These are phyloP conservation scores for Otus sunia DNA, from an alignment of 2,113 vertebrate genomes.

Conservation along the genomic window DNA sequence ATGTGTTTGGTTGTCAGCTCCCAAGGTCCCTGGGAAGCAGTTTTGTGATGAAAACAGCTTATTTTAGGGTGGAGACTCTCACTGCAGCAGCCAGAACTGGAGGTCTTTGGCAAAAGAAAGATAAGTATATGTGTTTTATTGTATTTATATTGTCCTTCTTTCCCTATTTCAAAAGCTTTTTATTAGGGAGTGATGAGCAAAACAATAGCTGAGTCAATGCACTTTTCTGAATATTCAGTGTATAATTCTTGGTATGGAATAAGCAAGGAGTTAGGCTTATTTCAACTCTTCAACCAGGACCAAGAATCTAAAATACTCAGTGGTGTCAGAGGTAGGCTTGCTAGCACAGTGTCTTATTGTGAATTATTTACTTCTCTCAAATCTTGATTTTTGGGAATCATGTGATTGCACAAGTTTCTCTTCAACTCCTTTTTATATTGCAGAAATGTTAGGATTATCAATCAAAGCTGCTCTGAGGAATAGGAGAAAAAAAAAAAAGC, in stretches of 20 bases:
- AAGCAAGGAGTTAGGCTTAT: background rate
- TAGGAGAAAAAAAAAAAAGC: background rate
- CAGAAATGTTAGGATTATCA: background rate
- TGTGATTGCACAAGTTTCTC: background rate
- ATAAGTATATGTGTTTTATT: rapidly evolving
- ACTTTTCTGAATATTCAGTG: background rate
- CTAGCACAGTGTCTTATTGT: rapidly evolving
- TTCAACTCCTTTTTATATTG: background rate
- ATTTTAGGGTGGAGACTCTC: rapidly evolving
- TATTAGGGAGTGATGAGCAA: background rate
- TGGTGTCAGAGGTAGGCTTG: background rate
- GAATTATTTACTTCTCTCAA: background rate
- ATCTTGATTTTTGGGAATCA: background rate
- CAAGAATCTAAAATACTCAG: background rate
- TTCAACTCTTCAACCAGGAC: background rate
- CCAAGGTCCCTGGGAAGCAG: background rate
- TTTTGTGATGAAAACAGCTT: background rate
- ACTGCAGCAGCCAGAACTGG: background rate
- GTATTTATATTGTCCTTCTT: background rate
- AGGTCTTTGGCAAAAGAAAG: background rate
- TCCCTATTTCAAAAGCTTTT: background rate
- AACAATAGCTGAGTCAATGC: rapidly evolving
- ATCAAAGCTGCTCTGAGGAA: background rate
- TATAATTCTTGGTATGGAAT: background rate
- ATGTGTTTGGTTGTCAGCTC: rapidly evolving